Percentiles rank a stretch among this genome's conserved stretches.
Conservation (phyloP, 2,113 vertebrate species). For the Pholis gunnellus region DNA sequence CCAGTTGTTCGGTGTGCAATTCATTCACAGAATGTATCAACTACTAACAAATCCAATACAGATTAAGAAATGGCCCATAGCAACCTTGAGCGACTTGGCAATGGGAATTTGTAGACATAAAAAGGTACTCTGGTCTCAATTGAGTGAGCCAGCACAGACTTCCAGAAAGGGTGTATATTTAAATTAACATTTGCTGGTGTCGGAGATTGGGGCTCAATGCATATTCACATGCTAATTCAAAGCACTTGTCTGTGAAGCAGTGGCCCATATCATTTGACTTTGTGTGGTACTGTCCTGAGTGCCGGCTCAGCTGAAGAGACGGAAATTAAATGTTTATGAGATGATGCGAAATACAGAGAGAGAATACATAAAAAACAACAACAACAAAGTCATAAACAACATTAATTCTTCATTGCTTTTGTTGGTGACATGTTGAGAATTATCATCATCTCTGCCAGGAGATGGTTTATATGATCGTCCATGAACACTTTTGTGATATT, state of each 20-base stretch:
- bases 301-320: slow-evolving; percentile 56
- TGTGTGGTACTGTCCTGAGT: slow-evolving; percentile 66
- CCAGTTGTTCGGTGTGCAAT: slow-evolving; percentile 19
- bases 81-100: slow-evolving; percentile 71
- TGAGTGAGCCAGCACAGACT: slow-evolving; percentile 53
- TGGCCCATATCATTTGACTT: slow-evolving; percentile 79
- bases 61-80: slow-evolving; percentile 72
- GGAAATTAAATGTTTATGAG: slow-evolving; percentile 74
- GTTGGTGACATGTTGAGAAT: background rate
- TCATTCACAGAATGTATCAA: slow-evolving; percentile 44
- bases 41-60: slow-evolving; percentile 64
- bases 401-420: background rate
- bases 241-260: slow-evolving; percentile 73
- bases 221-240: slow-evolving; percentile 80
- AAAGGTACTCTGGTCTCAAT: slow-evolving; percentile 69
- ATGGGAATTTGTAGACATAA: slow-evolving; percentile 75
- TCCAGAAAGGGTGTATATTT: slow-evolving; percentile 64
- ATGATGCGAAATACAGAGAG: slow-evolving; percentile 35
- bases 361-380: slow-evolving; percentile 3
- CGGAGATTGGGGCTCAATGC: slow-evolving; percentile 75
- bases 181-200: slow-evolving; percentile 76
- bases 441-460: background rate
- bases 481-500: too few relatives aligned
- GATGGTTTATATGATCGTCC: background rate
- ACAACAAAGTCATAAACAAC: background rate